Conservation (phyloP, 2,888 invertebrate genomes). For the Dynastes grantii region DNA sequence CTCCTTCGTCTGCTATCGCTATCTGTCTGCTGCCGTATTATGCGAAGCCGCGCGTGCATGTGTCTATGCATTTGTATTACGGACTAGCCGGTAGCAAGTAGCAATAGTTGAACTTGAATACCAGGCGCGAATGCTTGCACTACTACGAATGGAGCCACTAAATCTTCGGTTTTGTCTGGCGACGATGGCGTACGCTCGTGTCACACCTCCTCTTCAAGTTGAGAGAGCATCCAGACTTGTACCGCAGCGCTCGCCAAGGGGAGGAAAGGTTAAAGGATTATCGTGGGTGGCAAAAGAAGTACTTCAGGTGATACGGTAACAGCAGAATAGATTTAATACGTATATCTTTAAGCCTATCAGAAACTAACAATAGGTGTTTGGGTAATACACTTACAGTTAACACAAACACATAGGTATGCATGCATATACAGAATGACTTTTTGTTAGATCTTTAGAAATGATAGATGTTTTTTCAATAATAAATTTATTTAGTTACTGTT, state of each 20-base stretch:
- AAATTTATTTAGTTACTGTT: no score
- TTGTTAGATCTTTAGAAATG: no score
- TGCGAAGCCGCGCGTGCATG: neutral
- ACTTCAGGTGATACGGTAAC: neutral
- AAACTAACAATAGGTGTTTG: no score
- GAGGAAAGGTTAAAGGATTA: constrained; percentile 33
- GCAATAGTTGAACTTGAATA: constrained; percentile 7
- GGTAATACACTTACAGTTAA: no score
- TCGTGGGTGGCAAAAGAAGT: constrained; percentile 36
- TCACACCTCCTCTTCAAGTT: constrained; percentile 10
- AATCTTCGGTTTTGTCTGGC: constrained; percentile 36
- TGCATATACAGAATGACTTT: no score
- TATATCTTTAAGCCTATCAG: no score
- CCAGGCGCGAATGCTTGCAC: no score
- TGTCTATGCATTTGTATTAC: constrained; percentile 20
- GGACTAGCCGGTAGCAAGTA: neutral
- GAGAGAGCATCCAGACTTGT: neutral
- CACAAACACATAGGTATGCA: no score
- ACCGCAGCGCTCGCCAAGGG: neutral
- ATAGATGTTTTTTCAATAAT: no score
- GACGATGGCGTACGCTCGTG: neutral
- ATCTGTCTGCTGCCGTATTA: no score
- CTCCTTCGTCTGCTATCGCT: constrained; percentile 38
- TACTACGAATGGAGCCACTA: constrained; percentile 2
- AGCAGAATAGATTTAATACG: no score